Conservation (phyloP, 2,797 vertebrate genomes). For the Onychomys leucogaster region DNA sequence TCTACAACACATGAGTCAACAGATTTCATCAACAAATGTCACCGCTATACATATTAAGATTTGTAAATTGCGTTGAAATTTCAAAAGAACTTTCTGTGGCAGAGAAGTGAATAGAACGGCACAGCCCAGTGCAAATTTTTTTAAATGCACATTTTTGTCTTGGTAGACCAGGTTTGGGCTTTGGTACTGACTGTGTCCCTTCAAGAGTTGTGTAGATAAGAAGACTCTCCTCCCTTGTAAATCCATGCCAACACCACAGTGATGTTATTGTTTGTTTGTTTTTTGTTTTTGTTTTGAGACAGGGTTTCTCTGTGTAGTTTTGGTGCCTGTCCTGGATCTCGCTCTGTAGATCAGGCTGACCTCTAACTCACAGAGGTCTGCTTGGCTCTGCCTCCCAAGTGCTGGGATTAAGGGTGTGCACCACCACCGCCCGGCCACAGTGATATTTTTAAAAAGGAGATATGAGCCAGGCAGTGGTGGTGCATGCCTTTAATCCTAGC, state of each 20-base stretch:
- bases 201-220: background rate
- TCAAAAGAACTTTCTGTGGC: background rate
- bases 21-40: slow-evolving; percentile 65
- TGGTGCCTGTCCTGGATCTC: no score
- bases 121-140: background rate
- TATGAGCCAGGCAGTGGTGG: background rate
- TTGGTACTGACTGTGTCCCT: background rate
- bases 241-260: background rate
- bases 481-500: background rate
- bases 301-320: no score
- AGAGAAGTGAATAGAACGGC: background rate
- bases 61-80: slow-evolving; percentile 43
- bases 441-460: background rate
- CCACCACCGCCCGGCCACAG: no score
- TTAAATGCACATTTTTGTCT: slow-evolving; percentile 14
- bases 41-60: background rate
- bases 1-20: background rate
- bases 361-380: no score
- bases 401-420: no score
- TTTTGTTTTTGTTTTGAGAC: no score
- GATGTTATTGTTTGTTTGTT: no score
- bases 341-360: no score
- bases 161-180: background rate
- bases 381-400: no score
- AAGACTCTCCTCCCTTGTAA: background rate